Evolutionary conservation across 1,140 invertebrate species (phyloP).

Genomic region (Doryteuthis pealeii): DNA sequence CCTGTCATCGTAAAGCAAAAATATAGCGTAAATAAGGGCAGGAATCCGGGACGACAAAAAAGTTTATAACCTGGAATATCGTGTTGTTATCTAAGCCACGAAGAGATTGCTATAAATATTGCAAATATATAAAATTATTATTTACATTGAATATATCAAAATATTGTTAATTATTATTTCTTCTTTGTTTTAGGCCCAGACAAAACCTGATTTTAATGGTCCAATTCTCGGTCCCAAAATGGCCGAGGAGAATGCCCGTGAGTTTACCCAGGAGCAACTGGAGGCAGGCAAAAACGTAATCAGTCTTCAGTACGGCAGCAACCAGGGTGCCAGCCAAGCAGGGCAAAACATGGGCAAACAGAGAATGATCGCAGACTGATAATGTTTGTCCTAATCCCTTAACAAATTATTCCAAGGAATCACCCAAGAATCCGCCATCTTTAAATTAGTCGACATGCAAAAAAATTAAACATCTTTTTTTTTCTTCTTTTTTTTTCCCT

Average conservation of each 20-base stretch:
- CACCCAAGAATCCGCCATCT: no score
- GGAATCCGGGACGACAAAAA: no score
- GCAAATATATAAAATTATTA: no score
- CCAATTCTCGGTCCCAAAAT: constrained; percentile 67
- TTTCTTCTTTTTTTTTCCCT: no score
- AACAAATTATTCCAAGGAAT: neutral
- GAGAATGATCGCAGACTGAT: constrained; percentile 53
- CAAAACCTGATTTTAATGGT: constrained; percentile 83
- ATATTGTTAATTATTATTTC: neutral
- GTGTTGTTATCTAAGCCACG: no score
- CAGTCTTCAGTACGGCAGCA: constrained; percentile 88
- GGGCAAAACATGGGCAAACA: constrained; percentile 87
- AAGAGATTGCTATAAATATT: no score
- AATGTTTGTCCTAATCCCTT: neutral
- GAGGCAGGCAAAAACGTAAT: constrained; percentile 82
- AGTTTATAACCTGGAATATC: no score
- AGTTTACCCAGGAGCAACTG: constrained; percentile 86
- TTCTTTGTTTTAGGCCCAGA: constrained; percentile 70
- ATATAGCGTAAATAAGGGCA: no score
- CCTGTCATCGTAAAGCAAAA: no score
- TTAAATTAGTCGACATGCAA: no score
- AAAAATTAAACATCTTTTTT: no score
- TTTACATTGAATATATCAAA: neutral
- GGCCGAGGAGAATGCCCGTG: constrained; percentile 70
- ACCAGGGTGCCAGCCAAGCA: constrained; percentile 71